These are phyloP conservation scores for Lota lota DNA, from an alignment of 2,113 vertebrate species.

Conservation along the genomic window DNA sequence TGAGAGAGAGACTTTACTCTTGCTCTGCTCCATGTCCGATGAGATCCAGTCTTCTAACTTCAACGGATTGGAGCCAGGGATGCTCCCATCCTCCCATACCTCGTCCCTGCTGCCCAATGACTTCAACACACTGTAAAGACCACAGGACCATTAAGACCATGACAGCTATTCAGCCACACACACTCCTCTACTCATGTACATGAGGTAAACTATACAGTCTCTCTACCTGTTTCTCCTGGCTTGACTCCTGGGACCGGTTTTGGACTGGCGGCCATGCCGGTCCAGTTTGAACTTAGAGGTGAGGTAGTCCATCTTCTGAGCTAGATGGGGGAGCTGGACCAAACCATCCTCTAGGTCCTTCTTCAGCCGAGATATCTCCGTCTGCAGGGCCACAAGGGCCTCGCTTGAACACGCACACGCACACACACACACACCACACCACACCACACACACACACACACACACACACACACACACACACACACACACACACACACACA, in stretches of 20 bases:
- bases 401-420: constrained; percentile 49
- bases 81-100: constrained; percentile 12
- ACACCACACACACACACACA: not conserved
- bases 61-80: constrained; percentile 26
- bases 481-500: not conserved
- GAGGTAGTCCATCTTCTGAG: constrained; percentile 62
- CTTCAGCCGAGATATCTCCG: constrained; percentile 69
- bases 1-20: constrained; percentile 37
- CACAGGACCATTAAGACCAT: not conserved
- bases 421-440: constrained; percentile 19
- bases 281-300: constrained; percentile 48
- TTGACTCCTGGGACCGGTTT: constrained; percentile 31
- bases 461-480: not conserved
- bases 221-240: constrained; percentile 50
- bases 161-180: not conserved
- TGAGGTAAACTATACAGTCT: not conserved
- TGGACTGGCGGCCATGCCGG: constrained; percentile 35
- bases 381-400: constrained; percentile 68
- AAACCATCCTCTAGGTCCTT: constrained; percentile 67
- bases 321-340: constrained; percentile 62
- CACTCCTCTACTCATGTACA: not conserved
- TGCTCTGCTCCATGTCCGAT: constrained; percentile 64
- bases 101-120: constrained; percentile 14
- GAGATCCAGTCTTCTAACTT: constrained; percentile 70
- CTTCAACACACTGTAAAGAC: constrained; percentile 26